Base-by-base conservation (phyloP, 2,113 vertebrate species). In the Conger conger region DNA sequence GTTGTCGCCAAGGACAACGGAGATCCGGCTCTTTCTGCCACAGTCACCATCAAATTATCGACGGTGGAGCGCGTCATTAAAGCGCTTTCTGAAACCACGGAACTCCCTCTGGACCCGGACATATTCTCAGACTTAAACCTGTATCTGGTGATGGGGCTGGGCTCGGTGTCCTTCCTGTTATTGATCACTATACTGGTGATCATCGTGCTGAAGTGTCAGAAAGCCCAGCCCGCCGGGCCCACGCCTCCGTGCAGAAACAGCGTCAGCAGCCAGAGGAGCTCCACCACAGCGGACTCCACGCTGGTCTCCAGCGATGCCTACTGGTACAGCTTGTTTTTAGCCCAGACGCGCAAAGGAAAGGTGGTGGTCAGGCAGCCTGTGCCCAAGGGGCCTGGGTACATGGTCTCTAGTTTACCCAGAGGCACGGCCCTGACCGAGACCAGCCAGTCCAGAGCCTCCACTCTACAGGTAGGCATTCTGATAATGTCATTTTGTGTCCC, bases 21-120 rank as follows among this genome's bases (percentile, higher is more conserved):
- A 9, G 89, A 96, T 38, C 96, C 95, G 0, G 90, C 96, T 17
- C 95, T 97, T 54, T 98, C 97, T 0, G 95, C 94, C 83, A 95
- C 95, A 0, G 57, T 96, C 53, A 95, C 94, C 0, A 93, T 96
- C 45, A 92, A 95, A 0, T 87, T 96, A n/a, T 95, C 94, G 0
- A 88, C 96, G 37, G 95, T 96, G 11, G 94, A 97, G 68, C 94
- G 93, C 85, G 93, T 93, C 60, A 94, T 96, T 81, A 95, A 90
- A 92, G 93, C 93, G 81, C 87, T 95, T 82, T 95, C 96, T n/a
- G 94, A 92, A 84, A 92, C 96, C 88, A 95, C 95, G 0, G 95
- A 96, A 90, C 93, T 93, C 35, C 93, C 94, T 78, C 92, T 90
- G 15, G 92, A 94, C 68, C 89, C 93, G 30, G 88, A 89, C 78